Percentiles rank a stretch among this genome's conserved stretches.
Conservation (phyloP, 2,113 vertebrate genomes). For the Marcusenius ussheri region DNA sequence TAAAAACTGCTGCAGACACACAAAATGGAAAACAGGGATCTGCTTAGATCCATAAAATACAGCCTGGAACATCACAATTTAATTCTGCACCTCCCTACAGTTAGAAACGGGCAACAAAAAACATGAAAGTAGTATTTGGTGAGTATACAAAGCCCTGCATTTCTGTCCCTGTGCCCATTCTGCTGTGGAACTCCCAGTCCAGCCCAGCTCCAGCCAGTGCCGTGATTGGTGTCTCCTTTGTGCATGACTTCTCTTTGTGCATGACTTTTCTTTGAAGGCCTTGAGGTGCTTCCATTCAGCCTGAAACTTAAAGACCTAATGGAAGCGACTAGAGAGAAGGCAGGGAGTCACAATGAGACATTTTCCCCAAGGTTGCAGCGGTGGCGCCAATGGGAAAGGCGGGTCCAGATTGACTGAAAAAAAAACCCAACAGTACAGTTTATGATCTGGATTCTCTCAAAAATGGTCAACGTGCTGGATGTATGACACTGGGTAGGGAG, state of each 20-base stretch:
- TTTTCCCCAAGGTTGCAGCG: neutral
- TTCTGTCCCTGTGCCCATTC: neutral
- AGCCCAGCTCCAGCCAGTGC: neutral
- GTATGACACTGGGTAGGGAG: neutral
- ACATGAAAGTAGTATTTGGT: slow-evolving; percentile 37
- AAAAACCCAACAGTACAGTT: neutral
- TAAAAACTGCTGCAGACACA: slow-evolving; percentile 31
- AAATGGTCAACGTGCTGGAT: neutral
- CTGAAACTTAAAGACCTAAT: neutral
- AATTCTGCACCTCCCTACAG: neutral
- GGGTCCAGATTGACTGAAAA: neutral
- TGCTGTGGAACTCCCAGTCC: neutral
- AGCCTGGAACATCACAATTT: neutral
- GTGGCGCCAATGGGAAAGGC: neutral
- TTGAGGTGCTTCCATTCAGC: neutral
- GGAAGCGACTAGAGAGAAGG: neutral
- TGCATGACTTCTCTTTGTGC: neutral
- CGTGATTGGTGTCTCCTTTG: neutral
- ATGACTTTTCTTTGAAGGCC: neutral
- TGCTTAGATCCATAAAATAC: neutral
- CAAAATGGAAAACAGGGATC: neutral
- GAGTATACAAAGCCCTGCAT: neutral
- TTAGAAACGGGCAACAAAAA: slow-evolving; percentile 27
- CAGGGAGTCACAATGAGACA: neutral
- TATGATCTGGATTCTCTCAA: neutral